Conservation (phyloP, 2,797 vertebrate genomes). For the Smutsia gigantea region DNA sequence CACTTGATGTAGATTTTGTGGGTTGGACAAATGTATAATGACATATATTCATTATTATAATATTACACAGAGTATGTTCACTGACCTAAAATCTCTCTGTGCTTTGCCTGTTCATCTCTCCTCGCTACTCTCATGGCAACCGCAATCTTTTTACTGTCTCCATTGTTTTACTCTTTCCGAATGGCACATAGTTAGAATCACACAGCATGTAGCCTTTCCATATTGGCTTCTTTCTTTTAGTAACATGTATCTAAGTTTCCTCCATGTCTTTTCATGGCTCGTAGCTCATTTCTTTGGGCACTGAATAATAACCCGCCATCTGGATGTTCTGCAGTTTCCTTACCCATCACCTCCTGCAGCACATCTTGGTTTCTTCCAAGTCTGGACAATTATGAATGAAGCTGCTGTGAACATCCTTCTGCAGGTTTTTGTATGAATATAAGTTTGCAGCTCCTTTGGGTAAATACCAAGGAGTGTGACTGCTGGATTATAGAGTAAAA, state of each 20-base stretch:
- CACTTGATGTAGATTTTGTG: not conserved
- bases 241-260: not conserved
- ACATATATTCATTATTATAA: no score
- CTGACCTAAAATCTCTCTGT: no score
- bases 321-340: not conserved
- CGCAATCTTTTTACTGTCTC: no score
- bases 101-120: no score
- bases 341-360: not conserved
- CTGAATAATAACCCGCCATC: not conserved
- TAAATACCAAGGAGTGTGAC: not conserved
- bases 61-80: no score
- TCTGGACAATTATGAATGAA: not conserved
- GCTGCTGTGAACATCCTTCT: not conserved
- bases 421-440: not conserved
- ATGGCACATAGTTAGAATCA: no score
- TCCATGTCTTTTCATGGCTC: not conserved
- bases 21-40: not conserved
- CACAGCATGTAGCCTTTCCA: not conserved
- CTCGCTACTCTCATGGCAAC: no score
- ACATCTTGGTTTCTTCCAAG: not conserved
- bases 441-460: not conserved
- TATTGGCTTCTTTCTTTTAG: not conserved
- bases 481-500: not conserved
- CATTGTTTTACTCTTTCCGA: no score
- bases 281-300: not conserved